Conservation (phyloP, 2,888 invertebrate genomes). For the Nemoura dubitans region DNA sequence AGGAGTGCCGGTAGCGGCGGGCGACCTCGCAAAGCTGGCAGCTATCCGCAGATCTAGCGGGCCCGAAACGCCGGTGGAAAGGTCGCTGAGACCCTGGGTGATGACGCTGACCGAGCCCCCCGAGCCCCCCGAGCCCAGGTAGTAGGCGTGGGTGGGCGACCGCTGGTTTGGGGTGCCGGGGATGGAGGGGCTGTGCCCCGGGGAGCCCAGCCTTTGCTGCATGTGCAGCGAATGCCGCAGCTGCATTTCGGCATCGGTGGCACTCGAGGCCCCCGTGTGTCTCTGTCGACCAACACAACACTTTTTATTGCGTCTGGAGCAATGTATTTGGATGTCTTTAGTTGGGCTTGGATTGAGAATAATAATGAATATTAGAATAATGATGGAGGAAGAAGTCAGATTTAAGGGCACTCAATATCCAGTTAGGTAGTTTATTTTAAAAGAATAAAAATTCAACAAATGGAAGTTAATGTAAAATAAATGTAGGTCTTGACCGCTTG, state of each 20-base stretch:
- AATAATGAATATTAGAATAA: too few species aligned
- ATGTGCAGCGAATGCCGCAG: slow-evolving; percentile 60
- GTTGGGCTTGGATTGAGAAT: too few species aligned
- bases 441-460: too few species aligned
- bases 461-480: too few species aligned
- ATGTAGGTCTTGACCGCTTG: too few species aligned
- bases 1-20: slow-evolving; percentile 60
- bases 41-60: slow-evolving; percentile 57
- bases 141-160: slow-evolving; percentile 37
- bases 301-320: background rate
- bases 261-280: slow-evolving; percentile 54
- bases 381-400: too few species aligned
- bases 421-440: too few species aligned
- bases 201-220: slow-evolving; percentile 57
- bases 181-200: slow-evolving; percentile 53
- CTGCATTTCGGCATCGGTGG: slow-evolving; percentile 58
- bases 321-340: too few species aligned
- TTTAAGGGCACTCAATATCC: too few species aligned
- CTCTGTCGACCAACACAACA: slow-evolving; percentile 54
- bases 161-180: slow-evolving; percentile 46
- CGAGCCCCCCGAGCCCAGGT: slow-evolving; percentile 3
- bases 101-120: slow-evolving; percentile 61
- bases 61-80: slow-evolving; percentile 72
- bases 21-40: slow-evolving; percentile 57
- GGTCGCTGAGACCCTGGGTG: slow-evolving; percentile 75